Conservation (phyloP, 2,797 vertebrate genomes). For the Salarias fasciatus region DNA sequence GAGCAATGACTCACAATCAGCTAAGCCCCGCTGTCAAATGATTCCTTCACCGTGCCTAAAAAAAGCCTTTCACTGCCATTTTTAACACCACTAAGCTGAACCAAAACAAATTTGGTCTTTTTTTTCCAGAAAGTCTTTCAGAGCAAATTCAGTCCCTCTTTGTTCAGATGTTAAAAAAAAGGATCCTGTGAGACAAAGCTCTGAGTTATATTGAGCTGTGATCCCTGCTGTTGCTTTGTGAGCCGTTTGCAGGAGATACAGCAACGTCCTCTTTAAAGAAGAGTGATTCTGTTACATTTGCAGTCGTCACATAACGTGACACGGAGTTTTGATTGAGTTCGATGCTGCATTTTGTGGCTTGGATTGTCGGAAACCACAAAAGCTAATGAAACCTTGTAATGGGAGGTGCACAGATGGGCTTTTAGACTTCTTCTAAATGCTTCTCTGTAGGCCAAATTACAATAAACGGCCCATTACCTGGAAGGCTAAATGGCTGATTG, state of each 20-base stretch:
- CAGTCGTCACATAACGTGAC: constrained; percentile 32
- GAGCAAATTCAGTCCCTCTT: constrained; percentile 38
- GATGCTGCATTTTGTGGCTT: not conserved
- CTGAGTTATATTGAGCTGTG: constrained; percentile 48
- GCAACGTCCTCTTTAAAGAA: constrained; percentile 29
- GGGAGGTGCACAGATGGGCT: constrained; percentile 16
- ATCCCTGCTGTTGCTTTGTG: constrained; percentile 42
- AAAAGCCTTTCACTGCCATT: constrained; percentile 13
- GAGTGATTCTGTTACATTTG: constrained; percentile 51
- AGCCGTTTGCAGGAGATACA: constrained; percentile 41
- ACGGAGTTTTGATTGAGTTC: constrained; percentile 25
- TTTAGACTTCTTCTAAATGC: constrained; percentile 1
- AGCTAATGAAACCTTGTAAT: constrained; percentile 14
- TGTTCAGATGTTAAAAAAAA: constrained; percentile 23
- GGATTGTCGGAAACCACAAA: not conserved
- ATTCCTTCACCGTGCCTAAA: constrained; percentile 8
- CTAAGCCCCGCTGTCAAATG: constrained; percentile 44
- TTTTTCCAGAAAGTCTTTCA: constrained; percentile 45
- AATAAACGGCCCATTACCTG: constrained; percentile 9
- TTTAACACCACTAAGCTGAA: constrained; percentile 16
- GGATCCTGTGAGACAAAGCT: constrained; percentile 47
- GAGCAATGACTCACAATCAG: constrained; percentile 41
- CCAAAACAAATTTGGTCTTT: constrained; percentile 39
- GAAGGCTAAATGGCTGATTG: not conserved
- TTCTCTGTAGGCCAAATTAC: constrained; percentile 1